Percentiles rank a stretch among this genome's conserved stretches.
These are phyloP conservation scores for Drosophila peninsularis DNA, from an alignment of 2,888 invertebrate species.

Conservation along the genomic window DNA sequence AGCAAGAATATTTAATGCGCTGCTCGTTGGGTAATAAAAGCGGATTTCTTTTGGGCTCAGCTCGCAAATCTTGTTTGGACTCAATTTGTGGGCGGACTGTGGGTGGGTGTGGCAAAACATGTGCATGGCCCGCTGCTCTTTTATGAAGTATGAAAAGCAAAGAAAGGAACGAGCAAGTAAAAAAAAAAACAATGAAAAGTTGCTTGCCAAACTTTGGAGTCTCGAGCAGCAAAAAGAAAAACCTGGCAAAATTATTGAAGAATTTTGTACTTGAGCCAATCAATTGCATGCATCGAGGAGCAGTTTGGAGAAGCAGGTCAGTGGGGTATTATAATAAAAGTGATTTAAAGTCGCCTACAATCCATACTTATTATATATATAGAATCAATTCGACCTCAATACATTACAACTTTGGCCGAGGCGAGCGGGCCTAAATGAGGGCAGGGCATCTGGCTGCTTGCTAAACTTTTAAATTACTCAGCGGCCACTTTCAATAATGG, in stretches of 20 bases:
- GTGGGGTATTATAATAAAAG: conserved; percentile 55
- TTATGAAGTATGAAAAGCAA: conserved; percentile 52
- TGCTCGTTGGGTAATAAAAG: conserved; percentile 67
- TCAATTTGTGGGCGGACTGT: conserved; percentile 32
- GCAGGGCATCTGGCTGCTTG: conserved; percentile 22
- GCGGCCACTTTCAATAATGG: conserved; percentile 72
- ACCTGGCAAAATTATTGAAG: conserved; percentile 56
- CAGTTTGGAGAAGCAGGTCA: conserved; percentile 25
- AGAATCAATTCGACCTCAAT: conserved; percentile 70
- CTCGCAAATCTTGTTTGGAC: conserved; percentile 70
- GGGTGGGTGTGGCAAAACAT: conserved; percentile 14
- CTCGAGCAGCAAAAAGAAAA: conserved; percentile 10
- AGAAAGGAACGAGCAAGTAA: background rate
- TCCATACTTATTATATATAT: conserved; percentile 60
- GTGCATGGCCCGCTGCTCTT: conserved; percentile 41
- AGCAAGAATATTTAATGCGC: conserved; percentile 75
- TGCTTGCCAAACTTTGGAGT: conserved; percentile 47
- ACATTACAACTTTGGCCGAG: conserved; percentile 29
- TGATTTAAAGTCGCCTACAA: conserved; percentile 65
- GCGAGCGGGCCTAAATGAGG: background rate
- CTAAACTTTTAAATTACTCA: conserved; percentile 76
- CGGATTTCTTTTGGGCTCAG: conserved; percentile 59
- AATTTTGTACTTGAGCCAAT: conserved; percentile 65
- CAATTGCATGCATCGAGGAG: conserved; percentile 67
- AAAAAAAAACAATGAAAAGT: conserved; percentile 27